phyloP scores from a whole-genome alignment of 2,113 vertebrate species.

The Pelodiscus sinensis region DNA sequence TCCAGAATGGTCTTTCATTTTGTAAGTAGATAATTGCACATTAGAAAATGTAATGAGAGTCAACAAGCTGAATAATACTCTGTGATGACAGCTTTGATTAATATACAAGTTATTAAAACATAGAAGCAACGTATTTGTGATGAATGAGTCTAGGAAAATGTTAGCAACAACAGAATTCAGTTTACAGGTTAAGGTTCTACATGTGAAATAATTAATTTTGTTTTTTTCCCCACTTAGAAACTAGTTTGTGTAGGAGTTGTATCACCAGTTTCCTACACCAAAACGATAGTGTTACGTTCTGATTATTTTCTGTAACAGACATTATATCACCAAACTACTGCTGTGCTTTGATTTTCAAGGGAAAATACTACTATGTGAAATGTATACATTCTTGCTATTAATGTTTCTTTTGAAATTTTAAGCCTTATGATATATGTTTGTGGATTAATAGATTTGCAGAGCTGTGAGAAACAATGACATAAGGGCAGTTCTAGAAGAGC shows the following conservation, averaged over 20 bases:
- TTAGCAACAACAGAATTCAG: not conserved
- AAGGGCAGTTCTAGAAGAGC: not conserved
- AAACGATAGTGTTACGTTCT: not conserved
- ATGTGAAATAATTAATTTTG: not conserved
- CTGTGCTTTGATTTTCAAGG: not conserved
- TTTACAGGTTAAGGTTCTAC: not conserved
- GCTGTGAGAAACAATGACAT: not conserved
- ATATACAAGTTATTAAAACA: not conserved
- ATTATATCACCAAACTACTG: too few relatives aligned
- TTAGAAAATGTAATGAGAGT: not conserved
- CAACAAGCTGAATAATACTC: not conserved
- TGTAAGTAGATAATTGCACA: not conserved
- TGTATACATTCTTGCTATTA: not conserved
- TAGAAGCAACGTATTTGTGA: not conserved
- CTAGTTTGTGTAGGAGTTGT: not conserved
- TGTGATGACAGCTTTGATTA: not conserved
- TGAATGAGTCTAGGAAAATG: not conserved
- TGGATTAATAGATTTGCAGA: not conserved
- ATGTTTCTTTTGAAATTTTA: not conserved
- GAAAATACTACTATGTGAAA: not conserved
- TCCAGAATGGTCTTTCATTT: not conserved
- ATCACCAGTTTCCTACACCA: not conserved
- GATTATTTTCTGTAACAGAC: not conserved
- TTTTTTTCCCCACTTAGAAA: not conserved
- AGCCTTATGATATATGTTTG: not conserved